These are phyloP conservation scores for Camponotus vicinus DNA, from an alignment of 1,140 invertebrate species.

Conservation along the genomic window DNA sequence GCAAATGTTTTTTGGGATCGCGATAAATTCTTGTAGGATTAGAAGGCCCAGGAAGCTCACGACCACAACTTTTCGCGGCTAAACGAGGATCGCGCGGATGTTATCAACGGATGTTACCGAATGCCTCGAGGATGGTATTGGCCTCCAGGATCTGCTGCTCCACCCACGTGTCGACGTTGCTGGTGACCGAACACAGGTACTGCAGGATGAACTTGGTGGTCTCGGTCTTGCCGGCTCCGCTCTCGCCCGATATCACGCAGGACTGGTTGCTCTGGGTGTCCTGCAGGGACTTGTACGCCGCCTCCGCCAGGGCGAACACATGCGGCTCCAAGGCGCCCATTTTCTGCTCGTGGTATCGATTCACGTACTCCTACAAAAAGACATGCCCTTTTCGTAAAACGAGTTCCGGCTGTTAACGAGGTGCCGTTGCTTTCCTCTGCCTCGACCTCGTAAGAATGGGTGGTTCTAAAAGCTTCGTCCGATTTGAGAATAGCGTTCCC, in stretches of 20 bases:
- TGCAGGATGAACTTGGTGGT: slow-evolving; percentile 98
- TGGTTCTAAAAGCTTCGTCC: slow-evolving; percentile 15
- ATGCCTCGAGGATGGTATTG: slow-evolving; percentile 96
- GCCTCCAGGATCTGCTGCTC: slow-evolving; percentile 98
- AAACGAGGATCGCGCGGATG: not conserved
- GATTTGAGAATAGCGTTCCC: slow-evolving; percentile 15
- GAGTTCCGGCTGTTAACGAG: slow-evolving; percentile 48
- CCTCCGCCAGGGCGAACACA: slow-evolving; percentile 96
- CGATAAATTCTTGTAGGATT: too few species aligned
- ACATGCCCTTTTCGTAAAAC: slow-evolving; percentile 34
- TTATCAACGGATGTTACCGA: slow-evolving; percentile 88
- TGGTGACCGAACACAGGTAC: slow-evolving; percentile 97
- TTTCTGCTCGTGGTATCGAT: slow-evolving; percentile 93
- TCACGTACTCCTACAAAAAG: slow-evolving; percentile 91
- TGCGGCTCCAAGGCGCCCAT: slow-evolving; percentile 94
- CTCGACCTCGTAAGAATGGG: slow-evolving; percentile 10
- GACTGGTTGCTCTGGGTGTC: slow-evolving; percentile 91
- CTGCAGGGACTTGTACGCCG: slow-evolving; percentile 92
- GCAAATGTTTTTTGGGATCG: not conserved
- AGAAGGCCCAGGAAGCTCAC: too few species aligned
- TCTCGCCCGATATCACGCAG: slow-evolving; percentile 99
- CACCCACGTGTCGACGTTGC: slow-evolving; percentile 96
- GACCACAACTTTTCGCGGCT: too few species aligned
- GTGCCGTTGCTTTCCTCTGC: not conserved
- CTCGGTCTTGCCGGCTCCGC: slow-evolving; percentile 99